These are phyloP conservation scores for Zaprionus taronus DNA, from an alignment of 1,140 invertebrate genomes.

Conservation along the genomic window DNA sequence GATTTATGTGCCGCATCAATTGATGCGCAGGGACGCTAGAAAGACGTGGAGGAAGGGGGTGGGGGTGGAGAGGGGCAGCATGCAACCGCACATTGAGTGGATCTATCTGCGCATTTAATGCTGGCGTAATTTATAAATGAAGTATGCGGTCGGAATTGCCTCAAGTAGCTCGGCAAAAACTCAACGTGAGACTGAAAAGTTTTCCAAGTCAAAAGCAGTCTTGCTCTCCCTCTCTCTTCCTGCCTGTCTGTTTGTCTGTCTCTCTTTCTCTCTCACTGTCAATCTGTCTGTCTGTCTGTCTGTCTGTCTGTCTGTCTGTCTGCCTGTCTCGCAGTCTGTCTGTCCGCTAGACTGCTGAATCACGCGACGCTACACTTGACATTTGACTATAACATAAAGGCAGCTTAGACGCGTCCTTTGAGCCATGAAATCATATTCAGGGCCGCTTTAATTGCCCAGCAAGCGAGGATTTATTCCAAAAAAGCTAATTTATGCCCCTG, in stretches of 20 bases:
- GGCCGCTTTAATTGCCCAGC: slow-evolving; percentile 17
- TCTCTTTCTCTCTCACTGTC: not conserved
- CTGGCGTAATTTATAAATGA: slow-evolving; percentile 79
- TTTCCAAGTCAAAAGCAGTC: slow-evolving; percentile 17
- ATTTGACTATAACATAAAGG: slow-evolving; percentile 32
- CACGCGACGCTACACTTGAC: slow-evolving; percentile 40
- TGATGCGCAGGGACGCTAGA: slow-evolving; percentile 39
- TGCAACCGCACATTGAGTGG: slow-evolving; percentile 28
- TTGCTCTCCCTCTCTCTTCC: not conserved
- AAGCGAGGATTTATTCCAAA: not conserved
- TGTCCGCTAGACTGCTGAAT: slow-evolving; percentile 22
- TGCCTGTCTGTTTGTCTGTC: slow-evolving; percentile 15
- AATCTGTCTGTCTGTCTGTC: not conserved
- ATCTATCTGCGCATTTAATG: slow-evolving; percentile 73
- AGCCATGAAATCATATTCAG: slow-evolving; percentile 39
- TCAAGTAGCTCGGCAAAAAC: slow-evolving; percentile 24
- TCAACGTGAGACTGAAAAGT: slow-evolving; percentile 30
- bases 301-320: not conserved
- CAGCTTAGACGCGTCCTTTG: slow-evolving; percentile 22
- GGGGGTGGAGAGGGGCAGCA: not conserved
- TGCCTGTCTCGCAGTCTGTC: not conserved
- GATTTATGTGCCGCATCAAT: slow-evolving; percentile 81
- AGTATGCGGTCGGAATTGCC: slow-evolving; percentile 56
- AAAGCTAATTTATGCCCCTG: slow-evolving; percentile 1
- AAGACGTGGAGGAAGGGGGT: not conserved